phyloP scores from a whole-genome alignment of 64 coral and sea anemone species.

The Dendronephthya gigantea region DNA sequence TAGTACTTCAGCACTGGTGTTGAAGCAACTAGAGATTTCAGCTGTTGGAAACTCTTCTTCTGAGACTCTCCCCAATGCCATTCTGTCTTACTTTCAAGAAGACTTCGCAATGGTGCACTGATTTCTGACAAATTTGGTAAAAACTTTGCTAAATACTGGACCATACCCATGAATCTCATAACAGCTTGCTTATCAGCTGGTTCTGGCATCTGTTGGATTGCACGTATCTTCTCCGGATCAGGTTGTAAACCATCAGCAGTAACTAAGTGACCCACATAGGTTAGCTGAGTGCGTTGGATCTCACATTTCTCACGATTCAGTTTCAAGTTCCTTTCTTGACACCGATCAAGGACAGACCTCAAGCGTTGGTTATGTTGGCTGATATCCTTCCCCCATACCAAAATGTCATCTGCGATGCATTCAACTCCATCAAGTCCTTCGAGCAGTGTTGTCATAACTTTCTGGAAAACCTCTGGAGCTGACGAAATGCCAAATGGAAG shows the following conservation, averaged over 20 bases:
- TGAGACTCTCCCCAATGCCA: neutral
- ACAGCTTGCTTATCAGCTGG: constrained; percentile 20
- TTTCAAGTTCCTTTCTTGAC: constrained; percentile 14
- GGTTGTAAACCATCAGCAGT: constrained; percentile 22
- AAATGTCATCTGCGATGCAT: constrained; percentile 34
- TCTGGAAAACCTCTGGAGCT: constrained; percentile 13
- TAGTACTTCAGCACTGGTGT: neutral
- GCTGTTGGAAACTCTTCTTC: neutral
- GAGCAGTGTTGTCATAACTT: neutral
- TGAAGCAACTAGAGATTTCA: neutral
- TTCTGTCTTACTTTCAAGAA: neutral
- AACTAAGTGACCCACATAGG: constrained; percentile 26
- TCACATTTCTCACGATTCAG: constrained; percentile 31
- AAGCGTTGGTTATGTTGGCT: neutral
- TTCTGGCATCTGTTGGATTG: constrained; percentile 16
- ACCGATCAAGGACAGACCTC: neutral
- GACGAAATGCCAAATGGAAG: constrained; percentile 25
- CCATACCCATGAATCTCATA: constrained; percentile 24
- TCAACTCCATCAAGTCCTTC: constrained; percentile 29
- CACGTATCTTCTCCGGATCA: constrained; percentile 19
- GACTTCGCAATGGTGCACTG: neutral
- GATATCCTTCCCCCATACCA: constrained; percentile 20
- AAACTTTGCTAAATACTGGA: neutral
- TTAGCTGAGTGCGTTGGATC: neutral
- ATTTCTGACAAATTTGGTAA: neutral